Base-by-base conservation (phyloP, 2,797 vertebrate species). In the Sebastiscus albofasciatus region DNA sequence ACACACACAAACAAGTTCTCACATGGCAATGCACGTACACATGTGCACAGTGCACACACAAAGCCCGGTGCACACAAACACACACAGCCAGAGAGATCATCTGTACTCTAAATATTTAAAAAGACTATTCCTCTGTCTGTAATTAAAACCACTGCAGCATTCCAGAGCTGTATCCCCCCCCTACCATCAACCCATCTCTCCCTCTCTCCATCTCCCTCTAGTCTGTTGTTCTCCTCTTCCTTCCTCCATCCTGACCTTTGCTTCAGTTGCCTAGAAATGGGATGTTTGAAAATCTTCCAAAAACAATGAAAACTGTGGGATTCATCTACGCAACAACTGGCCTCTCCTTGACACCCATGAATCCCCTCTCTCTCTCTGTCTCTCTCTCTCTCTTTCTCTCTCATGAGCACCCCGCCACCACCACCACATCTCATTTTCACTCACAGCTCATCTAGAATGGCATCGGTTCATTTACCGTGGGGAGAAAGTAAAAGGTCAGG, bases 91-190 rank as follows among this genome's bases (percentile, higher is more conserved):
- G 67, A 77, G 75, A 83, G 89, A 84, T 90, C 87, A 90, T 93
- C 87, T 92, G 78, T 79, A 87, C 84, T 92, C 82, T 94, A 96
- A 96, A 96, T 95, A 95, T 96, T 96, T 95, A 92, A 95, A 93
- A 90, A 94, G 90, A 79, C 89, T 78, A 91, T 92, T 89, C 75
- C 80, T 87, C 85, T 86, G 86, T 82, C 90, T 94, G 93, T 93
- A 94, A 95, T 95, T 95, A 96, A 94, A 95, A 92, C 91, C 87
- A 90, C 89, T 84, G 79, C 88, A 88, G 84, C 87, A 91, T 91
- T 93, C 90, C 89, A 69, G 27, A 52, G 73, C 79, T 71, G 79
- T 90, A 85, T 90, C 89, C 85, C 89, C 72, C 75, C 14, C 39
- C 39, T 42, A 83, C 82, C 85, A 84, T 80, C 81, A 80, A 67